Conservation (phyloP, 1,140 invertebrate genomes). For the Drosophila yakuba region DNA sequence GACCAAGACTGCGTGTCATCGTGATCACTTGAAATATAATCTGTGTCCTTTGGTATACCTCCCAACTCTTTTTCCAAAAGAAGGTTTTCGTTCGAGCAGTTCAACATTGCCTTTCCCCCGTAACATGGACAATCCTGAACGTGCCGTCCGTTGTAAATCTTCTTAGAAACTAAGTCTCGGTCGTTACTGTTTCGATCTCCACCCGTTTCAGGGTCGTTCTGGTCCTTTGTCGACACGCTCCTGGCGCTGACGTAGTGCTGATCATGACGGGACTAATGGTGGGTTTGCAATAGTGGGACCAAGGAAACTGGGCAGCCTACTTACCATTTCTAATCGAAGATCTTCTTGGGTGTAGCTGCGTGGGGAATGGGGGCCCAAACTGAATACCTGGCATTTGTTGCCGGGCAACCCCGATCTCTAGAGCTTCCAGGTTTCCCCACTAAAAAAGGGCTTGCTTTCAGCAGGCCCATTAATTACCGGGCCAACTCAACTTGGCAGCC, state of each 20-base stretch:
- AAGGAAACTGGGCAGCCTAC: not conserved
- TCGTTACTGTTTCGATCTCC: not conserved
- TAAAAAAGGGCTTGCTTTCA: constrained; percentile 64
- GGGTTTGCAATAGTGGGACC: not conserved
- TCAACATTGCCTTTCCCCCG: not conserved
- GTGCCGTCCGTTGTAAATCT: no score
- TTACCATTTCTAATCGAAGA: constrained; percentile 24
- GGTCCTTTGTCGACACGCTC: not conserved
- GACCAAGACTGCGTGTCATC: not conserved
- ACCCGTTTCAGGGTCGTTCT: not conserved
- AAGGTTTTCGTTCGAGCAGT: not conserved
- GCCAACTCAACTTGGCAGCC: constrained; percentile 62
- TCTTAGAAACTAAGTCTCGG: not conserved
- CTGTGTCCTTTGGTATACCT: not conserved
- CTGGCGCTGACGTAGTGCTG: not conserved
- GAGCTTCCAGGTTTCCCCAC: constrained; percentile 52
- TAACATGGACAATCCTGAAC: not conserved
- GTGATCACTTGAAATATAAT: constrained; percentile 2
- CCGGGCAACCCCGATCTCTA: constrained; percentile 33
- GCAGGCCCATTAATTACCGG: constrained; percentile 58
- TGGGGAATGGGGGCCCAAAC: constrained; percentile 11
- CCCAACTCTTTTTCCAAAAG: not conserved
- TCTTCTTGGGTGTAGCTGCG: constrained; percentile 25
- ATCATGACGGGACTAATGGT: not conserved
- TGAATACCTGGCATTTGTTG: constrained; percentile 52